These are phyloP conservation scores for Nycticorax nycticorax DNA, from an alignment of 2,113 vertebrate species.

Conservation along the genomic window DNA sequence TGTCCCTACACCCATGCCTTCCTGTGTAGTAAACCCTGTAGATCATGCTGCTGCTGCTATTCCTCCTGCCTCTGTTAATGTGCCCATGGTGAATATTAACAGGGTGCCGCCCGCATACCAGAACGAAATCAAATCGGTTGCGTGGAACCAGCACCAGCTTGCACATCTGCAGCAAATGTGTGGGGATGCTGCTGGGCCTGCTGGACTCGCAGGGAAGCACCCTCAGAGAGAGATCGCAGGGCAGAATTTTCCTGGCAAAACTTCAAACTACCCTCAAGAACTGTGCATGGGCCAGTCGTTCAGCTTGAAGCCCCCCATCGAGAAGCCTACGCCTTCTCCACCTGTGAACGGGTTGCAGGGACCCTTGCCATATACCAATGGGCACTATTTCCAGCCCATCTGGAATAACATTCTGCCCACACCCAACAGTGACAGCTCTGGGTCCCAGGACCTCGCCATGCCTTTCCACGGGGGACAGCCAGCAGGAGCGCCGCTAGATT, in stretches of 20 bases:
- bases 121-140: slow-evolving; percentile 87
- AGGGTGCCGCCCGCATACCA: slow-evolving; percentile 87
- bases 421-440: slow-evolving; percentile 98
- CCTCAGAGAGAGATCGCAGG: slow-evolving; percentile 79
- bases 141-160: slow-evolving; percentile 95
- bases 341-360: slow-evolving; percentile 90
- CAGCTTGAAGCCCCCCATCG: slow-evolving; percentile 88
- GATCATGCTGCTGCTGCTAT: slow-evolving; percentile 85
- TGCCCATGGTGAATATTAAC: slow-evolving; percentile 83
- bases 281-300: slow-evolving; percentile 94
- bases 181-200: slow-evolving; percentile 81
- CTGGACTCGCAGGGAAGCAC: slow-evolving; percentile 83
- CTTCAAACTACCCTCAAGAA: slow-evolving; percentile 88
- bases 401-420: slow-evolving; percentile 98
- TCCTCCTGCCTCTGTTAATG: slow-evolving; percentile 75
- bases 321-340: slow-evolving; percentile 93
- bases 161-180: slow-evolving; percentile 88
- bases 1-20: slow-evolving; percentile 78
- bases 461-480: slow-evolving; percentile 89
- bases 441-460: slow-evolving; percentile 94
- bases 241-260: slow-evolving; percentile 85
- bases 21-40: slow-evolving; percentile 88
- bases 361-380: slow-evolving; percentile 89
- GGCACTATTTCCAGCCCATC: slow-evolving; percentile 94
- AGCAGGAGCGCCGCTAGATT: slow-evolving; percentile 87